These are phyloP conservation scores for Stigmatopora argus DNA, from an alignment of 2,113 vertebrate species.

Conservation along the genomic window DNA sequence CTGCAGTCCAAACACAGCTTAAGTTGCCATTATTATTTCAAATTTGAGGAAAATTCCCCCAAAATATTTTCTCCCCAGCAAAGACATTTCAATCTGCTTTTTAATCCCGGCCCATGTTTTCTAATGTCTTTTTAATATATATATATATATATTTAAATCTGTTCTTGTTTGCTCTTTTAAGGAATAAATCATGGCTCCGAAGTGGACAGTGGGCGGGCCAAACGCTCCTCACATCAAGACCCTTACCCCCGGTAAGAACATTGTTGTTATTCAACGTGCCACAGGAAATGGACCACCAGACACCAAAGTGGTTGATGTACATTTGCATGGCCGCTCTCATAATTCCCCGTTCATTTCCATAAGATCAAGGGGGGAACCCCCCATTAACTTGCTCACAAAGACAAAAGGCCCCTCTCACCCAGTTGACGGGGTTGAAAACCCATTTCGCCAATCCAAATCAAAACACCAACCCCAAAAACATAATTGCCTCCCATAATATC, in stretches of 20 bases:
- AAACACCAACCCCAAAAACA: slow-evolving; percentile 32
- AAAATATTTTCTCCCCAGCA: not conserved
- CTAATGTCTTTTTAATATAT: slow-evolving; percentile 36
- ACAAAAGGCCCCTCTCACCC: slow-evolving; percentile 61
- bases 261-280: slow-evolving; percentile 66
- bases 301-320: slow-evolving; percentile 71
- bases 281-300: slow-evolving; percentile 71
- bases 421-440: slow-evolving; percentile 39
- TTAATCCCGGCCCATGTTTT: not conserved
- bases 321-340: slow-evolving; percentile 70
- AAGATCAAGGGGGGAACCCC: slow-evolving; percentile 67
- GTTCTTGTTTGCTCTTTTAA: slow-evolving; percentile 65
- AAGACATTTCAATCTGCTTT: not conserved
- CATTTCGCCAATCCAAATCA: slow-evolving; percentile 57
- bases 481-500: slow-evolving; percentile 40
- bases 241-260: slow-evolving; percentile 68
- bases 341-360: slow-evolving; percentile 72
- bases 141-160: slow-evolving; percentile 43
- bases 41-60: too few species aligned
- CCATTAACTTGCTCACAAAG: slow-evolving; percentile 71
- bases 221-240: slow-evolving; percentile 71
- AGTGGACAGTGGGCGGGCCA: slow-evolving; percentile 65
- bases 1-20: too few species aligned
- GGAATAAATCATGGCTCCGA: slow-evolving; percentile 63
- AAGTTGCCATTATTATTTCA: too few species aligned